Evolutionary conservation across 2,113 vertebrate genomes (phyloP).

Genomic region (Atherinomorus stipes): DNA sequence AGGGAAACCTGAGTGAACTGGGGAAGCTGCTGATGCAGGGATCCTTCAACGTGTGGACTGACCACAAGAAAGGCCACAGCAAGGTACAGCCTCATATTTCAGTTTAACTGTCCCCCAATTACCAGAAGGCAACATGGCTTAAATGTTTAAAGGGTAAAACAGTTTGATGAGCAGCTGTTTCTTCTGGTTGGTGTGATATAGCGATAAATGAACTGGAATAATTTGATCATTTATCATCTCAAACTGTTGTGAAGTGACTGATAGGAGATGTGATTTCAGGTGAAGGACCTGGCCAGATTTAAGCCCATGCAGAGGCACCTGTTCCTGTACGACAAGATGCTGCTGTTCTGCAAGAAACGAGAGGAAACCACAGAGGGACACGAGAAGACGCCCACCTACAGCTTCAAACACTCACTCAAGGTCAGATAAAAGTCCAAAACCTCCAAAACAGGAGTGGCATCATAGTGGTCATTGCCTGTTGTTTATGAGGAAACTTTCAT

Average conservation of each 20-base stretch:
- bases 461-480: too few relatives aligned
- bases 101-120: not conserved
- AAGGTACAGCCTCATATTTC: slow-evolving; percentile 72
- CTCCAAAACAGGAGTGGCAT: too few relatives aligned
- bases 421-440: slow-evolving; percentile 70
- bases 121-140: not conserved
- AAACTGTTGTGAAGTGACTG: not conserved
- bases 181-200: too few relatives aligned
- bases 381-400: slow-evolving; percentile 91
- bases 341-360: slow-evolving; percentile 94
- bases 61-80: slow-evolving; percentile 93
- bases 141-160: too few relatives aligned
- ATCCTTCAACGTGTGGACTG: slow-evolving; percentile 93
- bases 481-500: too few relatives aligned
- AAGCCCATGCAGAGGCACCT: slow-evolving; percentile 97
- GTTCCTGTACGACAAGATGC: slow-evolving; percentile 91
- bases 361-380: slow-evolving; percentile 90
- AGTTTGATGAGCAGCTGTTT: too few relatives aligned
- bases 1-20: slow-evolving; percentile 90
- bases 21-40: slow-evolving; percentile 93
- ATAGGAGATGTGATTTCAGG: slow-evolving; percentile 58
- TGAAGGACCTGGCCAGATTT: slow-evolving; percentile 95
- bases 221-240: too few relatives aligned
- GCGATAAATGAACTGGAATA: too few relatives aligned
- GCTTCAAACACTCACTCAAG: slow-evolving; percentile 95